Conservation (phyloP, 2,113 vertebrate species). For the Pomatorhinus ruficollis region DNA sequence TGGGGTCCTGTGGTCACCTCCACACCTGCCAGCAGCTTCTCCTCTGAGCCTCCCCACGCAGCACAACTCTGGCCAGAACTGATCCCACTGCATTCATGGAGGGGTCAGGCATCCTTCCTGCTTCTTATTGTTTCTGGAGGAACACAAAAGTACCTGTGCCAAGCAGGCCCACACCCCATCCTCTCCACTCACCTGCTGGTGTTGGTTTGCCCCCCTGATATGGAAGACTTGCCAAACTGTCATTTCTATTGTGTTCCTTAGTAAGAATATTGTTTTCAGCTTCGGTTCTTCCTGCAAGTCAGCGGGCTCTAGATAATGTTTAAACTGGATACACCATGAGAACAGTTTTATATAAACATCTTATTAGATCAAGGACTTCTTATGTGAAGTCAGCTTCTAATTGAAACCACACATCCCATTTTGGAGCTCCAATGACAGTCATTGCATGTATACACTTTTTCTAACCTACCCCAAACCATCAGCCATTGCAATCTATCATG, state of each 20-base stretch:
- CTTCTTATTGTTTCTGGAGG: background rate
- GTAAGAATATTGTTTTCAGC: background rate
- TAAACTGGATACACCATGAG: background rate
- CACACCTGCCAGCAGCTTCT: background rate
- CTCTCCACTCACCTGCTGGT: background rate
- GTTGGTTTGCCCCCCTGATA: background rate
- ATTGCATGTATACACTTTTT: background rate
- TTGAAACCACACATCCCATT: background rate
- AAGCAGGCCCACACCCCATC: background rate
- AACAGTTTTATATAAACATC: background rate
- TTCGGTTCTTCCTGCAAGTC: background rate
- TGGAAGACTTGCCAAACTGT: background rate
- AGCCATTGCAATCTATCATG: background rate
- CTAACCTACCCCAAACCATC: background rate
- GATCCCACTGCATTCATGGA: fast-evolving
- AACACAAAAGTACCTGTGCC: background rate
- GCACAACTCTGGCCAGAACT: background rate
- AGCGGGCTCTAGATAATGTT: background rate
- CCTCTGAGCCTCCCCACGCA: fast-evolving
- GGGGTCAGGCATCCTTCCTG: background rate
- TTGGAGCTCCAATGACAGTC: background rate
- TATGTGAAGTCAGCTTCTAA: background rate
- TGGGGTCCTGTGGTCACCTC: fast-evolving
- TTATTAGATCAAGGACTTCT: background rate
- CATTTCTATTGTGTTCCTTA: background rate